A percentile compares a stretch with the other conserved stretches of the same genome.
phyloP scores from a whole-genome alignment of 1,140 invertebrate genomes.

The Cotesia chilonis region DNA sequence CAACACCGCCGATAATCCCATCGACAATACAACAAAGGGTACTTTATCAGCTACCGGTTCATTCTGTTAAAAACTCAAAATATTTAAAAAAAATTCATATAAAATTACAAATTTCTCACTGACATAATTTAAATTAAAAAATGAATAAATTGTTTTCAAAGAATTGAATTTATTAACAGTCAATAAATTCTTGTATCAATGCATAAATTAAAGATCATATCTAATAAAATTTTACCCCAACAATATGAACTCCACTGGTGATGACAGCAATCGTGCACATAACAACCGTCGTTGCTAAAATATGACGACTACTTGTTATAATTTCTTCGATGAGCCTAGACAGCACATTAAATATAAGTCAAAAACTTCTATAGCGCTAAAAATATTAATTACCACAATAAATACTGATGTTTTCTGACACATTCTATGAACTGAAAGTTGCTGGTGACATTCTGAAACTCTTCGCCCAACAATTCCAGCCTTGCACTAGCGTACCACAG shows the following conservation, averaged over 20 bases:
- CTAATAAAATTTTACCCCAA: conserved; percentile 41
- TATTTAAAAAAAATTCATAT: no score
- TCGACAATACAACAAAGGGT: conserved; percentile 18
- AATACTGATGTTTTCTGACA: conserved; percentile 45
- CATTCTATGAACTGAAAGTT: conserved; percentile 43
- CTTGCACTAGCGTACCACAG: conserved; percentile 48
- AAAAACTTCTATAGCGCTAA: not conserved
- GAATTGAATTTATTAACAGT: no score
- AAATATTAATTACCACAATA: conserved; percentile 44
- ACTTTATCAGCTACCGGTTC: conserved; percentile 7
- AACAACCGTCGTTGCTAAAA: conserved; percentile 37
- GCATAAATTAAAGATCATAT: no score
- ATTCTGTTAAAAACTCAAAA: not conserved
- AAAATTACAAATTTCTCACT: no score
- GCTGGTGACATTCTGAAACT: conserved; percentile 39
- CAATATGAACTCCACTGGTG: conserved; percentile 47
- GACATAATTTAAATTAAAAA: no score
- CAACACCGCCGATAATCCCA: not conserved
- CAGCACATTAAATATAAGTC: no score
- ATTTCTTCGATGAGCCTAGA: conserved; percentile 38
- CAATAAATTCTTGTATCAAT: no score
- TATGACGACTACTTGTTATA: not conserved
- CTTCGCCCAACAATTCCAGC: conserved; percentile 43
- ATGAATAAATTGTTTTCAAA: no score
- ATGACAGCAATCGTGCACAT: conserved; percentile 36